A percentile compares a stretch with the other conserved stretches of the same genome.
These are phyloP conservation scores for Schizopygopsis malacanthus DNA, from an alignment of 2,797 vertebrate genomes.

Conservation along the genomic window DNA sequence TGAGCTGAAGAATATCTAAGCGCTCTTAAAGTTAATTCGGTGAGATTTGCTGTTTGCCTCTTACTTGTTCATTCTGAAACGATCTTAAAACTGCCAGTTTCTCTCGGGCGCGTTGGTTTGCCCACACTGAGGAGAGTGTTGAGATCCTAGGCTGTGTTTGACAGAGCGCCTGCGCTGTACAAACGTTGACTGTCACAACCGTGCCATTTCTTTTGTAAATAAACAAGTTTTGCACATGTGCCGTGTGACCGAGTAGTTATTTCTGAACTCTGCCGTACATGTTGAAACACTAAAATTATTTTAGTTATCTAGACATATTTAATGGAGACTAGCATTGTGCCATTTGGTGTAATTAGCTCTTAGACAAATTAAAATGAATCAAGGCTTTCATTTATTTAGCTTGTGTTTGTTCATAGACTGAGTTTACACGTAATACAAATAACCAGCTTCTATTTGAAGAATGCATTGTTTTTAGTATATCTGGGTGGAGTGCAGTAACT, in stretches of 20 bases:
- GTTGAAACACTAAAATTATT: not conserved
- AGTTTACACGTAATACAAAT: not conserved
- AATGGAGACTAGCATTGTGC: not conserved
- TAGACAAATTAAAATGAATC: not conserved
- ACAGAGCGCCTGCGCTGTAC: constrained; percentile 84
- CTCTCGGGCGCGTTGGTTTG: constrained; percentile 97
- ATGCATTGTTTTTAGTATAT: not conserved
- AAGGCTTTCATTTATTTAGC: not conserved
- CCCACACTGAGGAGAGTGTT: constrained; percentile 78
- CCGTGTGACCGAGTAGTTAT: constrained; percentile 16
- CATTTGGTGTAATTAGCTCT: not conserved
- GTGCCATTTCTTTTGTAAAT: constrained; percentile 99
- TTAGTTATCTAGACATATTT: not conserved
- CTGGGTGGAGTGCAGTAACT: not conserved
- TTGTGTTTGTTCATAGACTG: not conserved
- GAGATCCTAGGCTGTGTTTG: constrained; percentile 76
- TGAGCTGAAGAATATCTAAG: constrained; percentile 38
- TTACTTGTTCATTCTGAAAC: constrained; percentile 76
- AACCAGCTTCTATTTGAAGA: not conserved
- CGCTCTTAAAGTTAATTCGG: constrained; percentile 78
- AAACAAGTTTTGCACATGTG: constrained; percentile 97
- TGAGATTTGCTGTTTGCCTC: constrained; percentile 80
- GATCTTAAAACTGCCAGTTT: constrained; percentile 91
- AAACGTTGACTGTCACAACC: constrained; percentile 89
- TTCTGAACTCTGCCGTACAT: not conserved